phyloP scores from a whole-genome alignment of 2,113 vertebrate species.

The Glareola pratincola region DNA sequence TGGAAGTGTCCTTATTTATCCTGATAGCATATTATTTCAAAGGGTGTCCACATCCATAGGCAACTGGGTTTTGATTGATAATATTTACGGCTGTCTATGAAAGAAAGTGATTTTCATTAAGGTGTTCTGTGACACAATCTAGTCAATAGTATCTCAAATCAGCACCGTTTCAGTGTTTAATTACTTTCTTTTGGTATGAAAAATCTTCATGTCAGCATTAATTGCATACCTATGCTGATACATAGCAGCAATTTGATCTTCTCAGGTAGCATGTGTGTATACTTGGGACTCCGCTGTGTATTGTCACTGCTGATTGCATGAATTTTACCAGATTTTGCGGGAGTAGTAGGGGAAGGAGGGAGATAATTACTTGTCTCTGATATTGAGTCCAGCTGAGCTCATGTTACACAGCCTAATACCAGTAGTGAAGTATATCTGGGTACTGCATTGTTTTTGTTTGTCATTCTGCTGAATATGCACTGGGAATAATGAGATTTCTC shows the following conservation, averaged over 20 bases:
- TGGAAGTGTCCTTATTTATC: conserved; percentile 19
- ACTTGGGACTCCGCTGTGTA: not conserved
- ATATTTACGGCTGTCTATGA: not conserved
- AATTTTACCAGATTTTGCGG: not conserved
- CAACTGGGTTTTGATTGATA: conserved; percentile 37
- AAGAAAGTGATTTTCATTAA: conserved; percentile 13
- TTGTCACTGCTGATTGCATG: not conserved
- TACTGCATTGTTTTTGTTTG: not conserved
- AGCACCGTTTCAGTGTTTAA: not conserved
- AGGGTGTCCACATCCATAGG: not conserved
- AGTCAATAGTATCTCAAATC: not conserved
- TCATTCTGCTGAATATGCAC: not conserved
- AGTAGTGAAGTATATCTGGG: not conserved
- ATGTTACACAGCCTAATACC: not conserved
- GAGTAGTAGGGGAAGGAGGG: not conserved
- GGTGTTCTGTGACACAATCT: not conserved
- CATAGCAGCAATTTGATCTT: not conserved
- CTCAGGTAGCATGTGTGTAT: rapidly evolving
- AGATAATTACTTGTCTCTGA: not conserved
- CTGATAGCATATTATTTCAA: conserved; percentile 24
- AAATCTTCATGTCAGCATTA: not conserved
- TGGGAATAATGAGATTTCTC: not conserved
- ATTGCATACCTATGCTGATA: not conserved
- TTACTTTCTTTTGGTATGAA: not conserved
- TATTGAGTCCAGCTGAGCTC: not conserved